A percentile compares a stretch with the other conserved stretches of the same genome.
Evolutionary conservation across 2,888 invertebrate genomes (phyloP).

Genomic region (Zelleria hepariella): DNA sequence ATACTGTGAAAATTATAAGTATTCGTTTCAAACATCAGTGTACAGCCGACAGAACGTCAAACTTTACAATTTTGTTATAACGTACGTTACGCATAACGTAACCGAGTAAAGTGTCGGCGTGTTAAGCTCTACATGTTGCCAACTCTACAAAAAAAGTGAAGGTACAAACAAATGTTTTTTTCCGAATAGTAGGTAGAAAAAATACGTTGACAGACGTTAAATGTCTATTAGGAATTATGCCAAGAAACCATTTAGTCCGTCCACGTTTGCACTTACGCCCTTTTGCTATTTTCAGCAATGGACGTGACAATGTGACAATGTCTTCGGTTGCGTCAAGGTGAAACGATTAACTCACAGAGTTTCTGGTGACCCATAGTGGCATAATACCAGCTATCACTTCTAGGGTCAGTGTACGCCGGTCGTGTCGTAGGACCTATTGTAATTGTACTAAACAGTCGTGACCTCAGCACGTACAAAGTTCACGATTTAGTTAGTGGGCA

Average conservation of each 20-base stretch:
- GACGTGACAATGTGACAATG: constrained; percentile 25
- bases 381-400: neutral
- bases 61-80: too few relatives aligned
- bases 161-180: too few relatives aligned
- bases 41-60: too few relatives aligned
- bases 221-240: neutral
- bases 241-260: neutral
- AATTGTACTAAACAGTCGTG: constrained; percentile 64
- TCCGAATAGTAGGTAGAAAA: too few relatives aligned
- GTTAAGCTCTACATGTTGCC: too few relatives aligned
- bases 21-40: too few relatives aligned
- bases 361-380: neutral
- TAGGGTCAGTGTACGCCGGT: neutral
- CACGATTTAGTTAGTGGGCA: constrained; percentile 21
- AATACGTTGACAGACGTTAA: neutral
- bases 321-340: constrained; percentile 65
- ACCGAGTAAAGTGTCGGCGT: too few relatives aligned
- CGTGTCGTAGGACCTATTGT: constrained; percentile 34
- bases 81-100: too few relatives aligned
- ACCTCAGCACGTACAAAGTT: constrained; percentile 67
- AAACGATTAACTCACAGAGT: constrained; percentile 26
- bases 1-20: too few relatives aligned
- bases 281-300: constrained; percentile 13
- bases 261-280: constrained; percentile 18
- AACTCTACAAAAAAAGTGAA: too few relatives aligned